Conservation (phyloP, 2,113 vertebrate genomes). For the Anoura caudifer region DNA sequence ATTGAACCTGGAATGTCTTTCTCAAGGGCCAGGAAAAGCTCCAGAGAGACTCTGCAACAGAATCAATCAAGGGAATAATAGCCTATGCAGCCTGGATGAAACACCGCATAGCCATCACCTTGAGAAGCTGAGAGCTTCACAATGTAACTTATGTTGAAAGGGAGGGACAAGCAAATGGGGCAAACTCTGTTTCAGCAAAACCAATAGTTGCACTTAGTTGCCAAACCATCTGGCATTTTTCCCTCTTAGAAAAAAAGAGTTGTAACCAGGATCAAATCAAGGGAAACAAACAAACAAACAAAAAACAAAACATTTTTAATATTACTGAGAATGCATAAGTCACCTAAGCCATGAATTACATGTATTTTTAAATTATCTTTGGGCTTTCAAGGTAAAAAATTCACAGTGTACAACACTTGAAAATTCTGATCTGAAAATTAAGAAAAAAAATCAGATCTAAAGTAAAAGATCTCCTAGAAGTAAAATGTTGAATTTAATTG, state of each 20-base stretch:
- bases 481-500: neutral
- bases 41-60: neutral
- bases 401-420: neutral
- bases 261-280: neutral
- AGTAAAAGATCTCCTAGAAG: neutral
- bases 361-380: neutral
- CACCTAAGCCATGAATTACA: neutral
- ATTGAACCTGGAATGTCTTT: too few species aligned
- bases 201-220: neutral
- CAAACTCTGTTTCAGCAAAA: neutral
- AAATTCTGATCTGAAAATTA: neutral
- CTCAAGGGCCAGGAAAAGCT: neutral
- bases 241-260: neutral
- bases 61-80: neutral
- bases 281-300: too few species aligned
- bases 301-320: neutral
- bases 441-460: neutral
- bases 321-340: neutral
- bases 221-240: neutral
- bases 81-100: accelerated
- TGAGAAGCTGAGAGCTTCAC: neutral
- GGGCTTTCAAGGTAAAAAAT: neutral
- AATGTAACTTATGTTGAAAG: neutral
- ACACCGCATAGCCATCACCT: neutral
- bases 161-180: neutral